Evolutionary conservation across 2,797 vertebrate genomes (phyloP).

Genomic region (Sylvia borin): DNA sequence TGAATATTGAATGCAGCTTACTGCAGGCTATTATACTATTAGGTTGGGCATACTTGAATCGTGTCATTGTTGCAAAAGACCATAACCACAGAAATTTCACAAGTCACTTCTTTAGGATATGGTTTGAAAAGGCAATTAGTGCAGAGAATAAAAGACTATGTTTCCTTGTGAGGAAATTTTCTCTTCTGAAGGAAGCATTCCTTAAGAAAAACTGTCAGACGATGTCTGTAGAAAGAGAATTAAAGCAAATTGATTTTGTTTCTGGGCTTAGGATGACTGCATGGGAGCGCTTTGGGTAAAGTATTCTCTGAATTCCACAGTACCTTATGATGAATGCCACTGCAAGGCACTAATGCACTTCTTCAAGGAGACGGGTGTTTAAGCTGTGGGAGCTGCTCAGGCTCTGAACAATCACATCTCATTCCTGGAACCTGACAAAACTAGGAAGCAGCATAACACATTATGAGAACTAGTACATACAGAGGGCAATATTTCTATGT

Average conservation of each 20-base stretch:
- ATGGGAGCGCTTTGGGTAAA: neutral
- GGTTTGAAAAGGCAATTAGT: neutral
- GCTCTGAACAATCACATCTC: neutral
- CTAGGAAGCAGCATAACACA: neutral
- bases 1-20: neutral
- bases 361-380: neutral
- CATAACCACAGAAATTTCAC: neutral
- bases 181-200: neutral
- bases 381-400: neutral
- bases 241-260: conserved; percentile 9
- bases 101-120: neutral
- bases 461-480: neutral
- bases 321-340: neutral
- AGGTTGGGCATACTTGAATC: neutral
- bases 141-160: neutral
- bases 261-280: neutral
- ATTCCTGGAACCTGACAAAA: neutral
- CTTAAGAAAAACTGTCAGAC: neutral
- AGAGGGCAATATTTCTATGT: neutral
- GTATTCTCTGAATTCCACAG: neutral
- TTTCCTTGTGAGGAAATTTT: neutral
- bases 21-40: neutral
- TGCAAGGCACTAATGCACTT: neutral
- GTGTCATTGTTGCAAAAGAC: neutral
- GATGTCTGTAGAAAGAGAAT: neutral